Base-by-base conservation (phyloP, 2,797 vertebrate species). In the Rhabdophis nuchalis region DNA sequence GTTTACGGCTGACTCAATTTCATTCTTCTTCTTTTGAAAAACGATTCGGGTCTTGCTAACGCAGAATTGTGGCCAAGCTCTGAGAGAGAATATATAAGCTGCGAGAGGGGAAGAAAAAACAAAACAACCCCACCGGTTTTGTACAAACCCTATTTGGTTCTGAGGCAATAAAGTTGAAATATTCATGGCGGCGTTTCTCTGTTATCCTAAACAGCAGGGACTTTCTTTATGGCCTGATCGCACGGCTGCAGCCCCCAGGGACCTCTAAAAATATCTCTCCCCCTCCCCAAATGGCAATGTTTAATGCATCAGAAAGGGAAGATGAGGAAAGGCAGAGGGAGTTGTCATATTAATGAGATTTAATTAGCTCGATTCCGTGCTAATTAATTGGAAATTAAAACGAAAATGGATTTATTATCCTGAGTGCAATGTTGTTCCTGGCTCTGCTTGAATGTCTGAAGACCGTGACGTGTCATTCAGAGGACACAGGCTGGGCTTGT, bases 1-100 rank as follows among this genome's bases (percentile, higher is more conserved):
- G 87, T 93, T 85, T 56, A 94, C 89, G 87, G 97, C 96, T 95
- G 92, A 91, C 53, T 32, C 92, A 91, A 89, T 95, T 95, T 96
- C 94, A 95, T 92, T 95, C 93, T 95, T n/a, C 52, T 91, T 57
- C 29, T n/a, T 86, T 11, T 8, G 1, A 3, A 1, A 46, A 46
- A 25, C 0, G 41, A 36, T 54, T 64, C 25, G 16, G 87, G 64
- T 56, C 25, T 3, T 32, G 23, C 77, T 50, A 9, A 50, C 14
- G 27, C 29, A 16, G 56, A 85, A 5, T 89, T 13, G 54, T n/a
- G 16, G 58, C 46, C 53, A 27, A 32, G 72, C 14, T 64, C 46
- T 41, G 68, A 53, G 52, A 60, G 23, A 41, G 36, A 5, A 18
- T 27, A 29, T 9, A 82, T 82, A 82, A 82, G 10, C 72, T 46